Evolutionary conservation across 1,140 invertebrate species (phyloP).

Genomic region (Drosophila virilis): DNA sequence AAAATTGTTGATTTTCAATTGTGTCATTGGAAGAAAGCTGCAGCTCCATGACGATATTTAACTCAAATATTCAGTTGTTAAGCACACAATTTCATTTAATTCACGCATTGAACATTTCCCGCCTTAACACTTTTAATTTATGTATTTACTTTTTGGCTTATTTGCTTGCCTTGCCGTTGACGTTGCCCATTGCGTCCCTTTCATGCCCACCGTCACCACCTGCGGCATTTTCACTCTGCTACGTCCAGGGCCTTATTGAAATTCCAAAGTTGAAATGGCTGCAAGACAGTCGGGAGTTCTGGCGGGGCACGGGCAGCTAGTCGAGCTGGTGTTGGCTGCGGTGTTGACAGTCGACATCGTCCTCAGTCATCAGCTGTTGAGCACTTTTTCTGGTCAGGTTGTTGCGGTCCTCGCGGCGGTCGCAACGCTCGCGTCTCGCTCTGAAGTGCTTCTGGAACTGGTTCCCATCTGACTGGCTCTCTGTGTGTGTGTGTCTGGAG

Average conservation of each 20-base stretch:
- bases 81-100: conserved; percentile 61
- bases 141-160: conserved; percentile 75
- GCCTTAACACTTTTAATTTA: conserved; percentile 77
- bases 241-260: conserved; percentile 61
- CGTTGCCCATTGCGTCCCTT: neutral
- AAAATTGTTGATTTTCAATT: conserved; percentile 20
- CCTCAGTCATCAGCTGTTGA: conserved; percentile 49
- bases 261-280: conserved; percentile 77
- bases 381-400: conserved; percentile 52
- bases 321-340: conserved; percentile 42
- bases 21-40: conserved; percentile 1
- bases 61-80: conserved; percentile 37
- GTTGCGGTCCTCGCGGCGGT: conserved; percentile 46
- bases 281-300: conserved; percentile 35
- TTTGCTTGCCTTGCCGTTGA: conserved; percentile 52
- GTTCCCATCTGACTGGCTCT: conserved; percentile 1
- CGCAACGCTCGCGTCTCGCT: conserved; percentile 36
- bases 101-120: conserved; percentile 67
- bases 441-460: conserved; percentile 38
- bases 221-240: conserved; percentile 61
- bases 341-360: conserved; percentile 62
- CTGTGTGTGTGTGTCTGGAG: conserved; percentile 5
- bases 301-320: neutral
- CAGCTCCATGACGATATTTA: conserved; percentile 9
- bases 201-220: conserved; percentile 57